Percentiles rank a stretch among this genome's conserved stretches.
Evolutionary conservation across 2,113 vertebrate genomes (phyloP).

Genomic region (Nibea coibor): DNA sequence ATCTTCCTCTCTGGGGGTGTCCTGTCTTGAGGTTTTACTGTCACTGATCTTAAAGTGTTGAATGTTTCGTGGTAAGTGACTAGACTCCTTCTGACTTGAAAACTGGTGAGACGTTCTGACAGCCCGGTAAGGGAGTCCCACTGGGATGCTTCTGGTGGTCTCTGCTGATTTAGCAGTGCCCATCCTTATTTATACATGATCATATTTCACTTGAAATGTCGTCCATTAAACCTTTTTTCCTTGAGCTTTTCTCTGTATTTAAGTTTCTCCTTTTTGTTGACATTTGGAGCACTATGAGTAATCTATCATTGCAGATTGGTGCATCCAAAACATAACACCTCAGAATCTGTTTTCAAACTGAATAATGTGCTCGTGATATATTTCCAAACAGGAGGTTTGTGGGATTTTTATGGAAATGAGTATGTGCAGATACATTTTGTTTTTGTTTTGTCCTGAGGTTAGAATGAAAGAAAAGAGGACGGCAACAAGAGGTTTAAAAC

Average conservation of each 20-base stretch:
- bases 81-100: background rate
- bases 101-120: background rate
- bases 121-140: background rate
- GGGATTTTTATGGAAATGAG: conserved; percentile 58
- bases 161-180: background rate
- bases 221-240: background rate
- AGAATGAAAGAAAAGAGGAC: conserved; percentile 36
- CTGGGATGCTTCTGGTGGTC: background rate
- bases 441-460: conserved; percentile 58
- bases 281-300: conserved; percentile 19
- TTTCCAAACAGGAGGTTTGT: conserved; percentile 31
- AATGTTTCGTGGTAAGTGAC: background rate
- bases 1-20: too few species aligned
- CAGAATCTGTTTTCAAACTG: conserved; percentile 20
- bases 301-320: conserved; percentile 11
- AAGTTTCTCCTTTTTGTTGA: background rate
- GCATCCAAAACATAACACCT: conserved; percentile 35
- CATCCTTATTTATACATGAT: background rate
- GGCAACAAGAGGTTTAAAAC: conserved; percentile 23
- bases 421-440: conserved; percentile 40
- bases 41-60: background rate
- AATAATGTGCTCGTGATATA: conserved; percentile 47
- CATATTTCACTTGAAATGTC: background rate
- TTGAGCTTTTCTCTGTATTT: background rate
- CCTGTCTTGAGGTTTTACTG: background rate